A percentile compares a stretch with the other conserved stretches of the same genome.
phyloP scores from a whole-genome alignment of 2,113 vertebrate species.

The Campylomormyrus numenius region DNA sequence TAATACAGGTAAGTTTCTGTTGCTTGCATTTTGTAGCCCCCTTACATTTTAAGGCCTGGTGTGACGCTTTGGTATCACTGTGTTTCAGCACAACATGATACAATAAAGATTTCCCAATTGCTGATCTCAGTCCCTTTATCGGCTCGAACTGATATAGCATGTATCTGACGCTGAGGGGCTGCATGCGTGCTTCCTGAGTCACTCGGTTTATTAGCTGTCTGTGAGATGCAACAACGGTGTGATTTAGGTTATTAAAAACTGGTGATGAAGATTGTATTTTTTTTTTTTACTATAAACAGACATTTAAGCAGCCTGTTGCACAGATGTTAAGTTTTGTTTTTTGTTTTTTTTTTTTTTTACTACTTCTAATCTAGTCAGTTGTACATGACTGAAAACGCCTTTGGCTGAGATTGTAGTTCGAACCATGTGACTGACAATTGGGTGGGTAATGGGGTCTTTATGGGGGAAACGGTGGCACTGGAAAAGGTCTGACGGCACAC shows the following conservation, averaged over 20 bases:
- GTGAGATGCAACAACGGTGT: neutral
- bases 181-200: neutral
- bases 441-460: neutral
- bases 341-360: neutral
- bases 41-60: neutral
- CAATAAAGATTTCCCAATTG: neutral
- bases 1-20: neutral
- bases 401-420: neutral
- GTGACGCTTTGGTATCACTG: neutral
- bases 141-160: neutral
- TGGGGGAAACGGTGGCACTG: neutral
- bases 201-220: neutral
- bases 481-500: neutral
- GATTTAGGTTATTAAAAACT: neutral
- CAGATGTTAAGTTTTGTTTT: neutral
- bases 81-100: neutral
- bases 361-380: neutral
- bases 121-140: neutral
- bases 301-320: neutral
- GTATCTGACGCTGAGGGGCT: neutral
- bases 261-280: neutral
- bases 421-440: neutral
- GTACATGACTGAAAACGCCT: neutral
- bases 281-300: neutral
- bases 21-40: neutral